Evolutionary conservation across 2,888 invertebrate species (phyloP).

Genomic region (Spialia ferax): DNA sequence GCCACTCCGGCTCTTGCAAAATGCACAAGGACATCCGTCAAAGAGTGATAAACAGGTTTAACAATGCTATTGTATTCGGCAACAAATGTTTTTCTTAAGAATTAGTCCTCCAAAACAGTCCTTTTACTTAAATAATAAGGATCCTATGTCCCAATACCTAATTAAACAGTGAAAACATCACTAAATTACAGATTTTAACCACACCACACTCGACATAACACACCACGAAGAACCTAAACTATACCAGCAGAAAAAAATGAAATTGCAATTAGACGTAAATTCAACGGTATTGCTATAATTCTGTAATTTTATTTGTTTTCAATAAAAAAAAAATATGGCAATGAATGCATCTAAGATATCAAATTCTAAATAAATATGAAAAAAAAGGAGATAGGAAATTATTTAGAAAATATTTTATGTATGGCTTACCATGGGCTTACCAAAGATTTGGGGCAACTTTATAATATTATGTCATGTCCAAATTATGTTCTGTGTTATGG

Average conservation of each 20-base stretch:
- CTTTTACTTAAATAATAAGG: neutral
- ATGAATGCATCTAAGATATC: too few relatives aligned
- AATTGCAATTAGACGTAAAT: slow-evolving; percentile 42
- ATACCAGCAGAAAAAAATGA: slow-evolving; percentile 45
- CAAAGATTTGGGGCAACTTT: too few relatives aligned
- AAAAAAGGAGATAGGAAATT: too few relatives aligned
- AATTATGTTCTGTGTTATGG: too few relatives aligned
- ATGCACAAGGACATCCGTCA: slow-evolving; percentile 85
- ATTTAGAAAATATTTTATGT: too few relatives aligned
- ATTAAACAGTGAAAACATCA: slow-evolving; percentile 8
- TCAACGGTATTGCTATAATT: slow-evolving; percentile 42
- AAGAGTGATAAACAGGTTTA: slow-evolving; percentile 82
- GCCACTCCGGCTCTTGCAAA: slow-evolving; percentile 80
- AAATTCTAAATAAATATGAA: too few relatives aligned
- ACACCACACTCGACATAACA: slow-evolving; percentile 44
- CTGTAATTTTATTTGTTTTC: too few relatives aligned
- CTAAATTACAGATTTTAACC: slow-evolving; percentile 6
- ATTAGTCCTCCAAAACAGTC: neutral
- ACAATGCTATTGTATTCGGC: slow-evolving; percentile 51
- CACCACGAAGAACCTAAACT: slow-evolving; percentile 52
- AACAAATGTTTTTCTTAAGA: slow-evolving; percentile 18
- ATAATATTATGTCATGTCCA: too few relatives aligned
- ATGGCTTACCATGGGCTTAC: too few relatives aligned
- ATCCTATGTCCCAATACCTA: slow-evolving; percentile 6
- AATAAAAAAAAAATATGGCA: too few relatives aligned